Conservation (phyloP, 1,140 invertebrate species). For the Dinothrombium tinctorium region DNA sequence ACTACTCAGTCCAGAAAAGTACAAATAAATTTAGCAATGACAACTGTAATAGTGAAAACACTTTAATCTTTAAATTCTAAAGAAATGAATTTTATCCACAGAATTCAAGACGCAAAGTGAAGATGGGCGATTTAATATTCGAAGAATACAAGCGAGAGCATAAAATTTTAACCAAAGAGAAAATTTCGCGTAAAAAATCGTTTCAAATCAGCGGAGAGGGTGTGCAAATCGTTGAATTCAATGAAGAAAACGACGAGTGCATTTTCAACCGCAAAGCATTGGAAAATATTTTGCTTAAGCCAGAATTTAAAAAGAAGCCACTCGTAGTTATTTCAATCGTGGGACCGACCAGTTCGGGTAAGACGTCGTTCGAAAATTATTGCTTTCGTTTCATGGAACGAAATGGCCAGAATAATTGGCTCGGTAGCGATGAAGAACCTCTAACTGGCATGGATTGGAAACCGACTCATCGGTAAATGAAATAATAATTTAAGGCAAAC, state of each 20-base stretch:
- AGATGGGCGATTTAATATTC: too few species aligned
- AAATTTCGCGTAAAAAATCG: neutral
- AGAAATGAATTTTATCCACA: too few species aligned
- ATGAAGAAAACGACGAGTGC: neutral
- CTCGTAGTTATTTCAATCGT: neutral
- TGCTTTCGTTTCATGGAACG: neutral
- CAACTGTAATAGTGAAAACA: too few species aligned
- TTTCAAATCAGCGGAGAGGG: neutral
- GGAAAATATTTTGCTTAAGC: neutral
- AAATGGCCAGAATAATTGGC: neutral
- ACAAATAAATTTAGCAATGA: too few species aligned
- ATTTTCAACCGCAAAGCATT: neutral
- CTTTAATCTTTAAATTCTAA: too few species aligned
- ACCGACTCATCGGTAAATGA: neutral
- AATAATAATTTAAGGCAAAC: too few species aligned
- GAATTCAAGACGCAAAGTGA: too few species aligned
- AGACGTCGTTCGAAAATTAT: conserved; percentile 1
- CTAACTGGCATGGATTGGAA: neutral
- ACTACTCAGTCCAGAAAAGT: too few species aligned
- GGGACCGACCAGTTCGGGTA: neutral
- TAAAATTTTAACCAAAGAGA: neutral
- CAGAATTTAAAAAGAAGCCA: neutral
- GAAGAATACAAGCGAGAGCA: too few species aligned
- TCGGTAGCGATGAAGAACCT: neutral
- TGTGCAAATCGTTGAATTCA: neutral